A percentile compares a stretch with the other conserved stretches of the same genome.
Conservation (phyloP, 2,888 invertebrate species). For the Crioceris asparagi region DNA sequence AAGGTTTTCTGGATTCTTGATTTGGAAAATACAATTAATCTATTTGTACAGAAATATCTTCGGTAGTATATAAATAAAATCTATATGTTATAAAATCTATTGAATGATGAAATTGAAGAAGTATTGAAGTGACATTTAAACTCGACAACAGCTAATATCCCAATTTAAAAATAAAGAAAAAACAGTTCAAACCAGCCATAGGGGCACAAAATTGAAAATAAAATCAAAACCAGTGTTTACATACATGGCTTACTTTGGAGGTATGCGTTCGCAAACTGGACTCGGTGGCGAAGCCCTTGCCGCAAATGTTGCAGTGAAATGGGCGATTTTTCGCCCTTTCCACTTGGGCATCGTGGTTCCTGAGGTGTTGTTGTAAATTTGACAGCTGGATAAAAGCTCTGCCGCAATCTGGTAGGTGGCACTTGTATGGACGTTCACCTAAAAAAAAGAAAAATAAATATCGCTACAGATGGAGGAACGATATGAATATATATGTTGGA, state of each 20-base stretch:
- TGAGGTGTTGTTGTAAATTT: constrained; percentile 89
- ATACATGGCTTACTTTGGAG: constrained; percentile 84
- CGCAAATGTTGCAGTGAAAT: constrained; percentile 93
- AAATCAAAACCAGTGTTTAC: constrained; percentile 36
- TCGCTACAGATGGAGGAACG: too few relatives aligned
- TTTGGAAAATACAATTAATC: too few relatives aligned
- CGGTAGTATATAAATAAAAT: too few relatives aligned
- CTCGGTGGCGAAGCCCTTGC: constrained; percentile 93
- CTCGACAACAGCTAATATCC: too few relatives aligned
- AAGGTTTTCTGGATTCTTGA: too few relatives aligned
- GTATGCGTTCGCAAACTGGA: constrained; percentile 91
- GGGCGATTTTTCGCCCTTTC: constrained; percentile 91
- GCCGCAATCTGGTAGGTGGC: constrained; percentile 90
- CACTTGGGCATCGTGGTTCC: constrained; percentile 93
- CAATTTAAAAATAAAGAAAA: too few relatives aligned
- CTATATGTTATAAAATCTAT: too few relatives aligned
- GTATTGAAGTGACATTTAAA: too few relatives aligned
- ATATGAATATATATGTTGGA: constrained; percentile 2
- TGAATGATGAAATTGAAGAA: too few relatives aligned
- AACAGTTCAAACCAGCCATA: too few relatives aligned
- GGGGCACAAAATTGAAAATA: too few relatives aligned
- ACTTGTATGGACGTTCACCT: constrained; percentile 97
- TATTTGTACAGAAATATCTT: too few relatives aligned
- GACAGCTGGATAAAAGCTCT: constrained; percentile 94
- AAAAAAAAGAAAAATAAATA: constrained; percentile 32